A percentile compares a stretch with the other conserved stretches of the same genome.
Evolutionary conservation across 2,797 vertebrate species (phyloP).

Genomic region (Petrocephalus schoutedeni): DNA sequence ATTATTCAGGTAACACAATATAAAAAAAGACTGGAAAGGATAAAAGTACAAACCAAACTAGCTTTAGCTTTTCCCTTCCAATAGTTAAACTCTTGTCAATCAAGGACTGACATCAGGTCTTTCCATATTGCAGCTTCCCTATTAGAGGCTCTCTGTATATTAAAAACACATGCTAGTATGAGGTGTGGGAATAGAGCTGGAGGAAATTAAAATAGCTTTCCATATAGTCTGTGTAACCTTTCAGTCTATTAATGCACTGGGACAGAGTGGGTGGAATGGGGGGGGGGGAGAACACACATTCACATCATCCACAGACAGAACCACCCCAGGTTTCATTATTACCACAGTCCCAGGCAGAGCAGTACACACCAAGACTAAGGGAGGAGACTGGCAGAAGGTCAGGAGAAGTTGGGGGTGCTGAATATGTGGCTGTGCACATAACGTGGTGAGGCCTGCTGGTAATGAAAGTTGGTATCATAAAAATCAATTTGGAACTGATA

Average conservation of each 20-base stretch:
- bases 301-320: neutral
- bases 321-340: constrained; percentile 3
- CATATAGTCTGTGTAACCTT: neutral
- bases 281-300: neutral
- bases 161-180: neutral
- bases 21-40: neutral
- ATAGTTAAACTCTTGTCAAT: neutral
- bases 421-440: neutral
- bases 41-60: neutral
- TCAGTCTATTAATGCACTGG: neutral
- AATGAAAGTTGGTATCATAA: neutral
- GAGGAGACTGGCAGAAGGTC: neutral
- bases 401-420: neutral
- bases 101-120: neutral
- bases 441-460: neutral
- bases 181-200: neutral
- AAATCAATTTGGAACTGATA: neutral
- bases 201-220: neutral
- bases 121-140: neutral
- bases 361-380: neutral
- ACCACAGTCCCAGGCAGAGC: neutral
- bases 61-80: neutral
- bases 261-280: neutral
- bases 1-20: neutral
- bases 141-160: neutral